phyloP scores from a whole-genome alignment of 2,113 vertebrate species.

The Rhabdornis inornatus region DNA sequence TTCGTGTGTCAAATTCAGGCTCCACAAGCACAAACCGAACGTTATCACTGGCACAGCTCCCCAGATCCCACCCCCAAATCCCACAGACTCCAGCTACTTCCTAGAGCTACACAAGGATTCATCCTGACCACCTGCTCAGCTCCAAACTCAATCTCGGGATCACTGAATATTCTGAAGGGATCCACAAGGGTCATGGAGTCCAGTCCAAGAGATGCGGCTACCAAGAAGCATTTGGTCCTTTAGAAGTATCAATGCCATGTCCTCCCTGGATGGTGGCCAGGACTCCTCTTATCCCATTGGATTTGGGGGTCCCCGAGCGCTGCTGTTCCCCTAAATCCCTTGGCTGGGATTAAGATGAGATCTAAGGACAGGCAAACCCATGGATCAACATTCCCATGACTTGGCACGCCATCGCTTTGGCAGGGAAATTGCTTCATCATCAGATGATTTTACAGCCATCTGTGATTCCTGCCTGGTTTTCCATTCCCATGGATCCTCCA shows the following conservation, averaged over 20 bases:
- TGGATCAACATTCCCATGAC: rapidly evolving
- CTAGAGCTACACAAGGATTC: not conserved
- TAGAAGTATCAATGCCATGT: rapidly evolving
- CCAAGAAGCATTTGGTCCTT: not conserved
- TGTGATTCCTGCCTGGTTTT: not conserved
- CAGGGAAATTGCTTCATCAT: not conserved
- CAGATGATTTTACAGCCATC: not conserved
- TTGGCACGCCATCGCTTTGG: rapidly evolving
- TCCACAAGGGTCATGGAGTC: not conserved
- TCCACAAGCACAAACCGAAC: not conserved
- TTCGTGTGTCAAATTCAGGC: not conserved
- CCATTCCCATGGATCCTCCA: not conserved
- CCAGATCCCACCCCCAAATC: not conserved
- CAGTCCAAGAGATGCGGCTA: not conserved
- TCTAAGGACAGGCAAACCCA: not conserved
- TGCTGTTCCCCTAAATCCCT: not conserved
- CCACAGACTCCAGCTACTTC: not conserved
- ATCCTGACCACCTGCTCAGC: not conserved
- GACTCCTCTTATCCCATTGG: not conserved
- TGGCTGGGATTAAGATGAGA: not conserved
- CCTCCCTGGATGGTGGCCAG: rapidly evolving
- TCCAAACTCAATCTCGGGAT: not conserved
- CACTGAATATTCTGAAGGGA: not conserved
- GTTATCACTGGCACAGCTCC: rapidly evolving
- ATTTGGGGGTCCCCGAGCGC: rapidly evolving